A percentile compares a stretch with the other conserved stretches of the same genome.
These are phyloP conservation scores for Nasonia longicornis DNA, from an alignment of 1,140 invertebrate species.

Conservation along the genomic window DNA sequence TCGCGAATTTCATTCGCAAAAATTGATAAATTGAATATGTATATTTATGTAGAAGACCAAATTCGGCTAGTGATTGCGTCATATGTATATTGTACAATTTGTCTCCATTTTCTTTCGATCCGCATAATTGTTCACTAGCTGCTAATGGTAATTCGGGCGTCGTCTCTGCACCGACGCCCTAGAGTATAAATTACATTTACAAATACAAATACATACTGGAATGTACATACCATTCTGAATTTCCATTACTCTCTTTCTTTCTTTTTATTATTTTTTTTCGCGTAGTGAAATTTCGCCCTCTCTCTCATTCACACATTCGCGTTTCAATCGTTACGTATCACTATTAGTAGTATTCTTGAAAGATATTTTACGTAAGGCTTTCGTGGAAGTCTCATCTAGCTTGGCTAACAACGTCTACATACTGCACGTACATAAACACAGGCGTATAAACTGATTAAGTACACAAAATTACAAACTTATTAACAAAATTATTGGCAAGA, in stretches of 20 bases:
- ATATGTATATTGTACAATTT: conserved; percentile 37
- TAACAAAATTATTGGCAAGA: conserved; percentile 69
- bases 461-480: conserved; percentile 70
- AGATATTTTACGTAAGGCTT: conserved; percentile 17
- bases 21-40: conserved; percentile 20
- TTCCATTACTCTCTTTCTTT: conserved; percentile 38
- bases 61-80: conserved; percentile 42
- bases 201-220: conserved; percentile 45
- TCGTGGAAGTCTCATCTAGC: conserved; percentile 65
- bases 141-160: conserved; percentile 7
- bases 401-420: conserved; percentile 55
- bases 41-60: neutral
- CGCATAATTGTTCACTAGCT: conserved; percentile 12
- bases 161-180: neutral
- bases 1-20: conserved; percentile 39
- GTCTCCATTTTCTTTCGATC: conserved; percentile 7
- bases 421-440: conserved; percentile 66
- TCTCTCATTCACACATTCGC: conserved; percentile 36
- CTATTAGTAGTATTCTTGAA: neutral
- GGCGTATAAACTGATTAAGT: conserved; percentile 63
- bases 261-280: conserved; percentile 31
- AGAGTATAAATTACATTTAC: conserved; percentile 33
- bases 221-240: conserved; percentile 44
- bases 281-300: conserved; percentile 13
- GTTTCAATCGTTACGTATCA: conserved; percentile 2